Evolutionary conservation across 2,113 vertebrate genomes (phyloP), one percentile per base, ranked within the genome.

Genomic region (Trematomus loennbergii): DNA sequence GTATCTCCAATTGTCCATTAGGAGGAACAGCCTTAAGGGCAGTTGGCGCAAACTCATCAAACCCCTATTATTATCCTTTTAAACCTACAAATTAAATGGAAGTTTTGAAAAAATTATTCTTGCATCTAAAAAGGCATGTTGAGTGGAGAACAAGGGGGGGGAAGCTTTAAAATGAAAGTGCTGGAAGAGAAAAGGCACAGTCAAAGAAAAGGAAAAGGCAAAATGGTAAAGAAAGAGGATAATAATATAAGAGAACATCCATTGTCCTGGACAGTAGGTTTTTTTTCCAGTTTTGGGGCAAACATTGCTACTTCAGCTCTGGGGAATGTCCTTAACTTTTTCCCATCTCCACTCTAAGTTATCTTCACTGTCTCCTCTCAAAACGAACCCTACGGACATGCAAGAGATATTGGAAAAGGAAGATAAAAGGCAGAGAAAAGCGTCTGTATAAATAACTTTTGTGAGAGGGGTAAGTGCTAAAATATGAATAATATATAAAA

Each of bases 401-500:
- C 12, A 36, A 13, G 55, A 29, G 68, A 77, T 81, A 78, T 69
- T 78, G 46, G 46, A 85, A 62, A 45, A 49, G 9, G n/a, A 60
- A 61, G 60, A 75, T 75, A 60, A 79, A 73, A 78, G 63, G 45
- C 25, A 73, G 45, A n/a, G 25, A 16, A 29, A 40, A n/a, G 6
- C 22, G 36, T 36, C 40, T 52, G 45, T 22, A 29, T 50, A 36
- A 55, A 46, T 59, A 40, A 46, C 18, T 62, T 11, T 40, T 58
- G 48, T 58, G 57, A 74, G 45, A 64, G 43, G 9, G 18, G 52
- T 18, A 54, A 13, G 36, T 49, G 25, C 40, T 58, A 36, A 68
- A 80, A 74, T 48, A 81, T 64, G 36, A 40, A 40, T 76, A 25
- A 82, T 50, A 67, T 57, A 76, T 40, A 7, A 49, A 55, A 66